Conservation (phyloP, 2,888 invertebrate genomes). For the Megaustenia siamemsis region DNA sequence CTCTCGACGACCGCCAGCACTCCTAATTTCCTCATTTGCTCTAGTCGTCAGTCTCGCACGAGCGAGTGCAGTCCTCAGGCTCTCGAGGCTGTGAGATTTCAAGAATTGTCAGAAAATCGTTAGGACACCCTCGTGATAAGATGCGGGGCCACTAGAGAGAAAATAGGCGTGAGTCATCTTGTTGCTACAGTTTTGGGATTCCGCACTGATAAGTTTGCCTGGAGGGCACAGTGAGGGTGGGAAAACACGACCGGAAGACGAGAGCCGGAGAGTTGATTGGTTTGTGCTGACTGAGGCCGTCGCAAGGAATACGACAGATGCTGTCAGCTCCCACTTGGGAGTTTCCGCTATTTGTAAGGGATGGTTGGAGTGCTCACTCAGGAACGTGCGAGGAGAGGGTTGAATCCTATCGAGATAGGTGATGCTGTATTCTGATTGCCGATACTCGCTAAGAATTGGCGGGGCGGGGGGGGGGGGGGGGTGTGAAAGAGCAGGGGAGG, state of each 20-base stretch:
- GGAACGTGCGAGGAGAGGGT: background rate
- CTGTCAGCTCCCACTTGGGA: background rate
- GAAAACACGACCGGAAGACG: background rate
- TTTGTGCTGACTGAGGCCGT: slow-evolving; percentile 6
- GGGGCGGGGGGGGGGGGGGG: no score
- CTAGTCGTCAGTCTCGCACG: background rate
- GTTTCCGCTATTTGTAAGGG: background rate
- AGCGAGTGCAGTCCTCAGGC: background rate
- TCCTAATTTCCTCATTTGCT: background rate
- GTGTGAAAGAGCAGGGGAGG: no score
- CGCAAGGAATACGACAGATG: background rate
- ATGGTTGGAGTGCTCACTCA: background rate
- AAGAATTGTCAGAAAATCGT: slow-evolving; percentile 30
- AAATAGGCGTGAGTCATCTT: slow-evolving; percentile 18
- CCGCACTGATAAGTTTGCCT: background rate
- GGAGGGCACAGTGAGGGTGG: background rate
- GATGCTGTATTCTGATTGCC: background rate
- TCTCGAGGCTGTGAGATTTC: background rate
- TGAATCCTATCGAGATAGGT: background rate
- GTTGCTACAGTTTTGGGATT: background rate
- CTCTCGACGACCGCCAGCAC: background rate
- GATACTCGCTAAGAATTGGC: no score
- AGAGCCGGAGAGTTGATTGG: background rate
- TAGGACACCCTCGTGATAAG: background rate
- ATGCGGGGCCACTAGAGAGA: background rate